Conservation (phyloP, 1,140 invertebrate species). For the Drosophila sp. region DNA sequence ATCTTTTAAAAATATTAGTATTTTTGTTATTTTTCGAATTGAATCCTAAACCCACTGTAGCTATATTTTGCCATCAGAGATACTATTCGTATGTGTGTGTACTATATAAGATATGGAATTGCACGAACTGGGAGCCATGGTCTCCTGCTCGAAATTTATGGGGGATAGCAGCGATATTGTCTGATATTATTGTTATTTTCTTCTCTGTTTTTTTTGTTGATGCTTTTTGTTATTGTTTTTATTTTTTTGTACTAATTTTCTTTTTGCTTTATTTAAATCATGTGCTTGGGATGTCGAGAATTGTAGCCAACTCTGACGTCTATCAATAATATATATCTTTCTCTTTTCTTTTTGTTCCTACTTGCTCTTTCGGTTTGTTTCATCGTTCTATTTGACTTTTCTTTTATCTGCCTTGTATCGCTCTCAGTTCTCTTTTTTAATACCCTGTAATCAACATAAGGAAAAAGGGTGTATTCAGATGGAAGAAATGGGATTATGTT, state of each 20-base stretch:
- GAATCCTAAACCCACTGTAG: too few species aligned
- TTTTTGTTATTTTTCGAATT: too few species aligned
- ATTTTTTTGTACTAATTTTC: constrained; percentile 24
- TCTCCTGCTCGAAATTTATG: constrained; percentile 60
- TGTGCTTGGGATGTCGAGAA: constrained; percentile 50
- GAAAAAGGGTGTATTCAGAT: background rate
- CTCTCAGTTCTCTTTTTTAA: background rate
- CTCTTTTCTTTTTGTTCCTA: constrained; percentile 16
- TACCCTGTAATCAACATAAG: background rate
- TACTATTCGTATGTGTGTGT: background rate
- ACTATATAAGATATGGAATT: constrained; percentile 24
- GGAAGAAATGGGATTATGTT: too few species aligned
- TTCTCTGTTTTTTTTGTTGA: background rate
- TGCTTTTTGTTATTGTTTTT: constrained; percentile 12
- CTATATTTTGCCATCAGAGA: too few species aligned
- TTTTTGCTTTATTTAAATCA: constrained; percentile 70
- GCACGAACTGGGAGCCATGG: constrained; percentile 5
- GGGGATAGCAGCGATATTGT: constrained; percentile 54
- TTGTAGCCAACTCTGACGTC: constrained; percentile 67
- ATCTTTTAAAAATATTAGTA: too few species aligned
- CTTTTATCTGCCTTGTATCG: constrained; percentile 1
- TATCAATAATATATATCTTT: constrained; percentile 66
- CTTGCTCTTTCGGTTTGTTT: background rate
- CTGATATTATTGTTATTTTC: constrained; percentile 32
- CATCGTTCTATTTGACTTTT: constrained; percentile 15